Conservation (phyloP, 2,797 vertebrate genomes). For the Peromyscus melanophrys region DNA sequence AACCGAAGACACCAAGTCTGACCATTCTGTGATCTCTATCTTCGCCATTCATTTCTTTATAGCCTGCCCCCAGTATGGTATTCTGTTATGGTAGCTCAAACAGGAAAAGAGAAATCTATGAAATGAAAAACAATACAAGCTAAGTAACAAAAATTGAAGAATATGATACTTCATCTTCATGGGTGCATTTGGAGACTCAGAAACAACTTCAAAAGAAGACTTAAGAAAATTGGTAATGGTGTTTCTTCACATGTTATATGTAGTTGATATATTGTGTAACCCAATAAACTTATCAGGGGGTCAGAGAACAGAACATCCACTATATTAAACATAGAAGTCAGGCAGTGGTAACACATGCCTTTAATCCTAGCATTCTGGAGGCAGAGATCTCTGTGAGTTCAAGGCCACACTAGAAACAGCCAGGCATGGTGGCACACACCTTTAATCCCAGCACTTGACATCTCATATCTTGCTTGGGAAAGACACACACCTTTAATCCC, state of each 20-base stretch:
- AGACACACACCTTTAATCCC: too few relatives aligned
- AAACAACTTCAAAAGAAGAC: neutral
- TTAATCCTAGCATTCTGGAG: too few relatives aligned
- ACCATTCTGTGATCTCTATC: neutral
- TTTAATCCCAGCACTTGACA: too few relatives aligned
- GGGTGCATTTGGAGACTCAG: neutral
- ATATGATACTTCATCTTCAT: neutral
- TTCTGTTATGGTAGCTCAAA: neutral
- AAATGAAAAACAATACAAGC: neutral
- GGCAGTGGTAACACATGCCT: too few relatives aligned
- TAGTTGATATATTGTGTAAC: too few relatives aligned
- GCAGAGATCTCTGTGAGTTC: too few relatives aligned
- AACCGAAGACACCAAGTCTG: neutral
- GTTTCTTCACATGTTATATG: neutral
- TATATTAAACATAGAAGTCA: too few relatives aligned
- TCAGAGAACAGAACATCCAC: too few relatives aligned
- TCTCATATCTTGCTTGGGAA: too few relatives aligned
- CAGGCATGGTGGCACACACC: too few relatives aligned
- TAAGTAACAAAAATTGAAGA: constrained; percentile 24
- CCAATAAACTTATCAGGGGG: too few relatives aligned
- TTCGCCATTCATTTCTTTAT: neutral
- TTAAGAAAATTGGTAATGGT: neutral
- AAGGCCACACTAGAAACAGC: too few relatives aligned
- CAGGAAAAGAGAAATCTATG: neutral
- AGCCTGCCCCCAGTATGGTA: neutral